phyloP scores from a whole-genome alignment of 2,113 vertebrate genomes.

The Irena cyanogastra region DNA sequence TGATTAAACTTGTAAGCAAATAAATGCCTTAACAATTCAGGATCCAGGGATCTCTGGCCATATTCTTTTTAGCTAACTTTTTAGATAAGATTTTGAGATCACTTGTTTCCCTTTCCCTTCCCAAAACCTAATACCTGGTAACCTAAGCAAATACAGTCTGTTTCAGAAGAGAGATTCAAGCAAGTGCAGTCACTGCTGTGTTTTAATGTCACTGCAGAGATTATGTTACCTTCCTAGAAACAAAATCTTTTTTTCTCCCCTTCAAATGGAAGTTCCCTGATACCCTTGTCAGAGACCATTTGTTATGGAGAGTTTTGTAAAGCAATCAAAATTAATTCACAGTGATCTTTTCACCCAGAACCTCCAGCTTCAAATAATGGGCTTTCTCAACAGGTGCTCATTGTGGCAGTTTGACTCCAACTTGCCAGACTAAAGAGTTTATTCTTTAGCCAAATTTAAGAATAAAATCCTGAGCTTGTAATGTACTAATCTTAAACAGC shows the following conservation, averaged over 20 bases:
- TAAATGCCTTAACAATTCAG: slow-evolving; percentile 38
- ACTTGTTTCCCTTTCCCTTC: slow-evolving; percentile 77
- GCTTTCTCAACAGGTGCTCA: slow-evolving; percentile 75
- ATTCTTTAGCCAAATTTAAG: slow-evolving; percentile 69
- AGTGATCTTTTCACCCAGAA: slow-evolving; percentile 71
- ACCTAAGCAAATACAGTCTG: slow-evolving; percentile 84
- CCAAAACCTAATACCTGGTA: slow-evolving; percentile 80
- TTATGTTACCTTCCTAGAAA: slow-evolving; percentile 87
- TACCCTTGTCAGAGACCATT: slow-evolving; percentile 64
- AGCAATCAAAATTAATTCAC: slow-evolving; percentile 77
- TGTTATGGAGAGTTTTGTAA: slow-evolving; percentile 73
- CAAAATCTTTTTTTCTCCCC: slow-evolving; percentile 64
- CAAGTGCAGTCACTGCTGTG: slow-evolving; percentile 74
- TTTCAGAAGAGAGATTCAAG: slow-evolving; percentile 75
- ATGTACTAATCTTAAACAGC: slow-evolving; percentile 71
- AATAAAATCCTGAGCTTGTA: slow-evolving; percentile 66
- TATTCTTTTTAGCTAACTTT: slow-evolving; percentile 59
- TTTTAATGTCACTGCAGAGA: slow-evolving; percentile 88
- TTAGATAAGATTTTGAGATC: slow-evolving; percentile 64
- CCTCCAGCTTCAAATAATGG: slow-evolving; percentile 74
- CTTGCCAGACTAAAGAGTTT: slow-evolving; percentile 74
- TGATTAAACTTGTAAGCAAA: slow-evolving; percentile 25
- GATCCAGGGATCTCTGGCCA: slow-evolving; percentile 52
- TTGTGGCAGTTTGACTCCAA: slow-evolving; percentile 70
- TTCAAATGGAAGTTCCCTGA: slow-evolving; percentile 70